Evolutionary conservation across 1,140 invertebrate species (phyloP), one percentile per base, ranked within the genome.

Genomic region (Aphelinus atriplicis): DNA sequence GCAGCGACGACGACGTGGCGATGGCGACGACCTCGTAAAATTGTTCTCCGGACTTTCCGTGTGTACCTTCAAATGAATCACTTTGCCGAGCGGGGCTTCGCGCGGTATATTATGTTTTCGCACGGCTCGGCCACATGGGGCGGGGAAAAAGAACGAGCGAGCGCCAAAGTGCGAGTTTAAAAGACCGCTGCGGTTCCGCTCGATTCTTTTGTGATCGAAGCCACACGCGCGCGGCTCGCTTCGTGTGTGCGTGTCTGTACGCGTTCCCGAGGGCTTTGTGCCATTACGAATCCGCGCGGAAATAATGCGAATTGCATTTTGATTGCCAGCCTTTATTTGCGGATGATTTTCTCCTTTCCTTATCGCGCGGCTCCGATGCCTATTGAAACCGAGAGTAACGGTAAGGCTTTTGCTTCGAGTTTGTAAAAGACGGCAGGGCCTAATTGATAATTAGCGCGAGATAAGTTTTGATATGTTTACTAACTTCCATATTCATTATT

Each of bases 31-130:
- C 45, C 43, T 46, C 45, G 45, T 7, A 53, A 55, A 57, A 26
- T 26, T 26, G 26, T 26, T 26, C n/a, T 4, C 63, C n/a, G 63
- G 61, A 51, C 63, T 51, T 51, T n/a, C 51, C 26, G 26, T 26
- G 26, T 26, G 26, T 26, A 26, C 26, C 42, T 26, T 42, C 10
- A 46, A 64, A 57, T 72, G 62, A 56, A 64, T 61, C 58, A 61
- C 57, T 70, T 70, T 70, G 68, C 61, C 68, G 48, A n/a, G n/a
- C n/a, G n/a, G 42, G 67, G 67, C 67, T 69, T 67, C 56, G 66
- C 55, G 51, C 46, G 26, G 26, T 26, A 26, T 68, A 68, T 58
- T 68, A 68, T 48, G 43, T 46, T 53, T 56, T 68, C 46, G 47
- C 61, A 6, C 6, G 10, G 58, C 10, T 48, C 45, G 7, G 46